Conservation (phyloP, 1,140 invertebrate genomes). For the Ceratina japonica region DNA sequence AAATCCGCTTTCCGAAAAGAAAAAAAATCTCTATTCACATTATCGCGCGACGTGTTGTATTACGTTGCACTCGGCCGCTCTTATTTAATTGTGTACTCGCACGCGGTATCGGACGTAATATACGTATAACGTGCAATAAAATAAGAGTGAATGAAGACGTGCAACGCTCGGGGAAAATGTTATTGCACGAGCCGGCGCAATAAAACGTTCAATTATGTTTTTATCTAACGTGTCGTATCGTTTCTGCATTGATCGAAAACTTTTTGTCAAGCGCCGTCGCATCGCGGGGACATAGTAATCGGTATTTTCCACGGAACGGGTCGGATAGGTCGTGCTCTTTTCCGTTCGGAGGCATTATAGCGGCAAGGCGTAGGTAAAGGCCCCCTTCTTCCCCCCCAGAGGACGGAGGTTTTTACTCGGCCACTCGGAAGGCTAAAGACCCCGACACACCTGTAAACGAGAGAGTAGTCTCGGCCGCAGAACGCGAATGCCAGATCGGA, state of each 20-base stretch:
- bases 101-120: background rate
- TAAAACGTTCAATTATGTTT: too few relatives aligned
- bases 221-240: too few relatives aligned
- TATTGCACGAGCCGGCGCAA: too few relatives aligned
- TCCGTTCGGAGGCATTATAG: conserved; percentile 16
- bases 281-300: conserved; percentile 8
- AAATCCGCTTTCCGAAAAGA: too few relatives aligned
- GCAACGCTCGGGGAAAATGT: too few relatives aligned
- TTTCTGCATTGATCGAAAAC: too few relatives aligned
- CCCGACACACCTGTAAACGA: conserved; percentile 63
- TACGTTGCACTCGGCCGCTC: too few relatives aligned
- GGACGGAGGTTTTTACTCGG: conserved; percentile 38
- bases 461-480: conserved; percentile 46
- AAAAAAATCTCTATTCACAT: too few relatives aligned
- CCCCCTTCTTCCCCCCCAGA: background rate
- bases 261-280: background rate
- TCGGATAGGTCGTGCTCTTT: conserved; percentile 22
- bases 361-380: background rate
- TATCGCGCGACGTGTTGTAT: too few relatives aligned
- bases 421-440: conserved; percentile 61
- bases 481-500: conserved; percentile 61
- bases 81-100: too few relatives aligned
- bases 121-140: too few relatives aligned
- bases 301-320: conserved; percentile 5
- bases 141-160: too few relatives aligned